Conservation (phyloP, 2,113 vertebrate genomes). For the Lichenostomus cassidix region DNA sequence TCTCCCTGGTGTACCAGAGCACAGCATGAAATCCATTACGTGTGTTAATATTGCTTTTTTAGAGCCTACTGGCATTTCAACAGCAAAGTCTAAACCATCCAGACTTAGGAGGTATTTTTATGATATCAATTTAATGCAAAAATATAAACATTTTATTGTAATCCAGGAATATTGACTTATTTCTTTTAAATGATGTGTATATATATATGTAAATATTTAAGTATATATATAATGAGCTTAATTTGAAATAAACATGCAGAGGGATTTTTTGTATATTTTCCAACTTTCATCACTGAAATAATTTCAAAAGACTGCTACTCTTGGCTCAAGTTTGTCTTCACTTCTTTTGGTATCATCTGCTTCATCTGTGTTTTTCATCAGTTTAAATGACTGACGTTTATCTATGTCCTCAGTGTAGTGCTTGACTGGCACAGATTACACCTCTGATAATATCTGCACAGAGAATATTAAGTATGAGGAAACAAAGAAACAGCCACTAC, state of each 20-base stretch:
- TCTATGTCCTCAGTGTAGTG: conserved; percentile 2
- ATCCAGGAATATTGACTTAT: not conserved
- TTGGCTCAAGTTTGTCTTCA: conserved; percentile 23
- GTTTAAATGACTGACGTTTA: conserved; percentile 44
- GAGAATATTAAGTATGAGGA: conserved; percentile 10
- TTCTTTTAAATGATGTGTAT: not conserved
- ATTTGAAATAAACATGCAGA: not conserved
- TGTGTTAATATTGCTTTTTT: conserved; percentile 35
- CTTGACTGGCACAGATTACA: not conserved
- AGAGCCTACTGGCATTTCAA: conserved; percentile 30
- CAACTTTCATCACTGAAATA: conserved; percentile 21
- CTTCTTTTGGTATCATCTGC: conserved; percentile 26
- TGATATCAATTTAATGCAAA: conserved; percentile 17
- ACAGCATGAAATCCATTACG: conserved; percentile 33
- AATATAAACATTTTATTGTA: conserved; percentile 14
- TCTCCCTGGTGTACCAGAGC: conserved; percentile 20
- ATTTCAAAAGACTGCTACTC: not conserved
- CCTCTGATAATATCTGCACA: not conserved
- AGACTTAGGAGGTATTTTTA: conserved; percentile 34
- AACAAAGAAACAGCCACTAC: not conserved
- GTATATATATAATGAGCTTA: not conserved
- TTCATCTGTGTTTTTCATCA: conserved; percentile 30
- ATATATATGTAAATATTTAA: not conserved
- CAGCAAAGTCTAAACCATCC: conserved; percentile 33
- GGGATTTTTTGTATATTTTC: not conserved